Conservation (phyloP, 2,888 invertebrate species). For the Cheilosia vernalis region DNA sequence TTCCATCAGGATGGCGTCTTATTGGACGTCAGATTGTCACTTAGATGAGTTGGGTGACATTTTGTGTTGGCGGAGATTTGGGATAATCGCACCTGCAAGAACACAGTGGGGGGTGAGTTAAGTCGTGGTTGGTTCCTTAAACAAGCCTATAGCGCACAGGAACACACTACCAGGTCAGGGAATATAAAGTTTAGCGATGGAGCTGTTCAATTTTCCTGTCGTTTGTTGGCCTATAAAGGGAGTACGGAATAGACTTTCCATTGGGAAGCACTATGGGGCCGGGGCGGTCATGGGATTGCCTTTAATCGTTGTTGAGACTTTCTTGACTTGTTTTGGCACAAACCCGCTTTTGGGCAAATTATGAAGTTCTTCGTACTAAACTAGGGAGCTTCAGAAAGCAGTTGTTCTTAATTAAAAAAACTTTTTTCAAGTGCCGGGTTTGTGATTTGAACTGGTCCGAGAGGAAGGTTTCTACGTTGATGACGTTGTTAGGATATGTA, state of each 20-base stretch:
- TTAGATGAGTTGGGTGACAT: slow-evolving; percentile 19
- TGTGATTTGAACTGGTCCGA: background rate
- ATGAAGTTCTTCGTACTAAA: slow-evolving; percentile 50
- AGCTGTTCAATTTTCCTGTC: slow-evolving; percentile 14
- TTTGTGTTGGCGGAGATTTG: background rate
- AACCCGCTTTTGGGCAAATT: slow-evolving; percentile 30
- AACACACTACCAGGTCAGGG: background rate
- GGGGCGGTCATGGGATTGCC: slow-evolving; percentile 42
- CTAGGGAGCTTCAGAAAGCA: slow-evolving; percentile 4
- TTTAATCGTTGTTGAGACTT: slow-evolving; percentile 55
- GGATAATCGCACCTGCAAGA: slow-evolving; percentile 9
- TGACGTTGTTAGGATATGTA: no score
- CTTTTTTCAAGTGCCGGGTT: slow-evolving; percentile 20
- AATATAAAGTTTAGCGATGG: slow-evolving; percentile 21
- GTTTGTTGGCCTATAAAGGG: background rate
- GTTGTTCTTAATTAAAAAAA: slow-evolving; percentile 67
- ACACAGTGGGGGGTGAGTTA: background rate
- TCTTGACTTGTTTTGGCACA: slow-evolving; percentile 10
- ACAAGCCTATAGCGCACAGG: background rate
- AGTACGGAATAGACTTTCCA: slow-evolving; percentile 6
- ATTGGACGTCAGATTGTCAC: slow-evolving; percentile 36
- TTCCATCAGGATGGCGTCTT: background rate
- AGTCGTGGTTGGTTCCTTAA: background rate
- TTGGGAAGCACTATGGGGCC: background rate
- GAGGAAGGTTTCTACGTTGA: no score